A percentile compares a stretch with the other conserved stretches of the same genome.
Evolutionary conservation across 2,113 vertebrate genomes (phyloP).

Genomic region (Podocnemis expansa): DNA sequence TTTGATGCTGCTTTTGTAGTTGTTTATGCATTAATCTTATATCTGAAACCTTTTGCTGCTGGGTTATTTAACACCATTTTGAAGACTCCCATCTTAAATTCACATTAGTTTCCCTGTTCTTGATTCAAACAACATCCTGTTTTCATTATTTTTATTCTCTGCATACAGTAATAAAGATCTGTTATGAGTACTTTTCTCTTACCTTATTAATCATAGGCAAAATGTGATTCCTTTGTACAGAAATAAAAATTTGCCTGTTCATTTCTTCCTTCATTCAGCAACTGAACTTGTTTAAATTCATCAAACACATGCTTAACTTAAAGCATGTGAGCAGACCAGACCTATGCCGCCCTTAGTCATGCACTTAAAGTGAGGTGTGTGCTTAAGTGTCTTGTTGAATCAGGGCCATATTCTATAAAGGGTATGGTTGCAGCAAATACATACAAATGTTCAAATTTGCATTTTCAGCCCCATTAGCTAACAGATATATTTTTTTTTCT

Average conservation of each 20-base stretch:
- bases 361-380: neutral
- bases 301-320: neutral
- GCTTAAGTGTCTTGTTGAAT: neutral
- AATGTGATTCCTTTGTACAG: neutral
- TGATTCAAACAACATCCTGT: neutral
- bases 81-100: neutral
- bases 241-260: neutral
- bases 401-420: neutral
- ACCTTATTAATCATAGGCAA: neutral
- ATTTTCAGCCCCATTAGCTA: neutral
- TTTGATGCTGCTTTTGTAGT: neutral
- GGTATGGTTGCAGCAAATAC: neutral
- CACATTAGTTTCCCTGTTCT: neutral
- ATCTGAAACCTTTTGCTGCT: neutral
- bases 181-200: neutral
- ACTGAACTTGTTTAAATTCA: neutral
- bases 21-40: accelerated
- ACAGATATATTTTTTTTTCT: neutral
- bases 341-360: neutral
- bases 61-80: neutral
- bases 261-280: neutral
- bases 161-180: neutral
- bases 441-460: accelerated
- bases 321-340: neutral
- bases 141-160: neutral